These are phyloP conservation scores for Luehdorfia chinensis DNA, from an alignment of 1,140 invertebrate genomes.

Conservation along the genomic window DNA sequence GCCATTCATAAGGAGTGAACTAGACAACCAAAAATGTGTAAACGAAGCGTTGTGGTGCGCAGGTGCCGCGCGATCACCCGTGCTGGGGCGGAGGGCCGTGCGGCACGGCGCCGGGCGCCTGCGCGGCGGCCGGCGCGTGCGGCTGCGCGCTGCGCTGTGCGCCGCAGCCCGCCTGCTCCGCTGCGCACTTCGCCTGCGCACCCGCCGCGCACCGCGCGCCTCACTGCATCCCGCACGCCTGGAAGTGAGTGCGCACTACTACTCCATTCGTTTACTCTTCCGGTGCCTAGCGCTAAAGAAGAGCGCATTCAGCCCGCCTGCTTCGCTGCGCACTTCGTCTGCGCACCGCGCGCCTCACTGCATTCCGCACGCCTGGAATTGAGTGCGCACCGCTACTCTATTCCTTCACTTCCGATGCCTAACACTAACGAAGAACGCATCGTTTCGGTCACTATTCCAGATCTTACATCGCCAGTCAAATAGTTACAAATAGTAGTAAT, in stretches of 20 bases:
- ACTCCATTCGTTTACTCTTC: too few species aligned
- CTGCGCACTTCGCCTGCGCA: constrained; percentile 87
- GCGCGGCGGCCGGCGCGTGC: constrained; percentile 75
- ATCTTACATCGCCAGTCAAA: too few species aligned
- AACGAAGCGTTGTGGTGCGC: too few species aligned
- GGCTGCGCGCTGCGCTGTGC: constrained; percentile 90
- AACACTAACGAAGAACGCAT: too few species aligned
- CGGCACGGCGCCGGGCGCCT: constrained; percentile 82
- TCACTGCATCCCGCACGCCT: constrained; percentile 88
- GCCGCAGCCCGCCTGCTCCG: constrained; percentile 85
- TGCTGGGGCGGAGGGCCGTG: constrained; percentile 80
- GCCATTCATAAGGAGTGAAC: too few species aligned
- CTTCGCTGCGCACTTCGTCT: not conserved
- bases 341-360: constrained; percentile 77
- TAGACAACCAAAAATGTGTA: too few species aligned
- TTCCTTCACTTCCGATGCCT: too few species aligned
- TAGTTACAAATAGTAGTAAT: too few species aligned
- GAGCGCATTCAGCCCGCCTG: too few species aligned
- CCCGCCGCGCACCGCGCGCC: constrained; percentile 32
- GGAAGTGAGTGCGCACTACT: constrained; percentile 77
- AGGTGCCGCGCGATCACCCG: constrained; percentile 47
- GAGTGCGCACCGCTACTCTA: constrained; percentile 22
- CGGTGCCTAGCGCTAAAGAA: too few species aligned
- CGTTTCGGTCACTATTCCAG: too few species aligned
- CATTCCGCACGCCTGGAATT: constrained; percentile 88